Evolutionary conservation across 1,140 invertebrate species (phyloP).

Genomic region (Brachionus sp.): DNA sequence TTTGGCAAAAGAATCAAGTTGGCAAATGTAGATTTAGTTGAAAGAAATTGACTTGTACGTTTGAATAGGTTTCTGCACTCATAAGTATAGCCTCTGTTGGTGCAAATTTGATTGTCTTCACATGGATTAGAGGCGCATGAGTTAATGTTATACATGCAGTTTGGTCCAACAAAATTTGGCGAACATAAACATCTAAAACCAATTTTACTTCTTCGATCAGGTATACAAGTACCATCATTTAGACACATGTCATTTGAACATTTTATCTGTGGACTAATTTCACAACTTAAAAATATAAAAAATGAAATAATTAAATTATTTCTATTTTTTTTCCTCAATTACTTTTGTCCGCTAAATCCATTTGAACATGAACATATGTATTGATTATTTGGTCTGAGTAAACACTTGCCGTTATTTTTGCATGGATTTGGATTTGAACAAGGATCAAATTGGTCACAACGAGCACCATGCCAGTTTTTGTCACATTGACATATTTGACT

Average conservation of each 20-base stretch:
- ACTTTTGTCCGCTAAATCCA: slow-evolving; percentile 6
- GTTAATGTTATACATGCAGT: slow-evolving; percentile 66
- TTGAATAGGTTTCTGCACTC: not conserved
- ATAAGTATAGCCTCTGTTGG: not conserved
- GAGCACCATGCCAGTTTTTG: slow-evolving; percentile 49
- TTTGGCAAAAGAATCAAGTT: not conserved
- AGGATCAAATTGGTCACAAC: slow-evolving; percentile 85
- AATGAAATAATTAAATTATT: not conserved
- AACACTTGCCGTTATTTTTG: slow-evolving; percentile 15
- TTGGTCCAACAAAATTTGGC: slow-evolving; percentile 78
- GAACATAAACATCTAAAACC: slow-evolving; percentile 79
- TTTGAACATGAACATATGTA: slow-evolving; percentile 2
- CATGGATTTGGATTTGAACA: slow-evolving; percentile 63
- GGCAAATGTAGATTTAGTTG: not conserved
- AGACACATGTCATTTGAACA: slow-evolving; percentile 68
- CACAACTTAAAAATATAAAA: not conserved
- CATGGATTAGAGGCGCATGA: slow-evolving; percentile 48
- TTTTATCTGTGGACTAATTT: not conserved
- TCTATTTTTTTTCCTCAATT: not conserved
- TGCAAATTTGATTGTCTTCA: slow-evolving; percentile 29
- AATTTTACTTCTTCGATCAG: slow-evolving; percentile 59
- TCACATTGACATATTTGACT: slow-evolving; percentile 31
- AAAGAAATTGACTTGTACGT: not conserved
- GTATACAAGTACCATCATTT: slow-evolving; percentile 87
- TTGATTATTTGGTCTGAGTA: not conserved